Evolutionary conservation across 2,888 invertebrate species (phyloP), one percentile per base, ranked within the genome.

Genomic region (Drosophila algonquin): DNA sequence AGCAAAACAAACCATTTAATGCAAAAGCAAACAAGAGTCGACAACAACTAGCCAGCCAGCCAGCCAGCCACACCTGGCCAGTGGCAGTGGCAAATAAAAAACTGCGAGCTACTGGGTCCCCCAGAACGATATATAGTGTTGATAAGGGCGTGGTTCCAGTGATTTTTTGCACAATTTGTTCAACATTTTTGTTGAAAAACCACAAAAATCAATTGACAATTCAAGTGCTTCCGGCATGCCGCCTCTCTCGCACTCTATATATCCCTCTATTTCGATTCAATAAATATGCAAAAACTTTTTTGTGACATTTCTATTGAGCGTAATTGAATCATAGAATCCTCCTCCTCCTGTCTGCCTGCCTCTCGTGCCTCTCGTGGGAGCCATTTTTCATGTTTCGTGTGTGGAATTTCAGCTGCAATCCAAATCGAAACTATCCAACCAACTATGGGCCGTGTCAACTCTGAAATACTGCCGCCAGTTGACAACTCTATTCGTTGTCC

Each of bases 161-260:
- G 58, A 21, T 60, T 51, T 57, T 64, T 4, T 62, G 68, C 75
- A 70, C 72, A 72, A 84, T 87, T 89, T 86, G 89, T 88, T 52
- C 61, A 85, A 89, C 83, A 86, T 86, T 86, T 86, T 88, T 88
- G 89, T 77, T 77, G 64, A 76, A 87, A 70, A 81, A 90, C 90
- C 91, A 64, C 91, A 90, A 78, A 89, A 90, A 90, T 91, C 90
- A 91, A 90, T 91, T 91, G 89, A 77, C 91, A 82, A 81, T 88
- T 84, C 80, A 78, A 76, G 81, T 73, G 74, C 60, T 76, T 68
- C 65, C 67, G 71, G 54, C 55, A 53, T 30, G n/a, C 30, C 40
- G n/a, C 30, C 40, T 45, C 50, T 59, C 62, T 52, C 56, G 5
- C 35, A 40, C 50, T 55, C 48, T 14, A 14, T 54, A 27, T 7